These are phyloP conservation scores for Campylorhamphus procurvoides DNA, from an alignment of 2,113 vertebrate genomes.

Conservation along the genomic window DNA sequence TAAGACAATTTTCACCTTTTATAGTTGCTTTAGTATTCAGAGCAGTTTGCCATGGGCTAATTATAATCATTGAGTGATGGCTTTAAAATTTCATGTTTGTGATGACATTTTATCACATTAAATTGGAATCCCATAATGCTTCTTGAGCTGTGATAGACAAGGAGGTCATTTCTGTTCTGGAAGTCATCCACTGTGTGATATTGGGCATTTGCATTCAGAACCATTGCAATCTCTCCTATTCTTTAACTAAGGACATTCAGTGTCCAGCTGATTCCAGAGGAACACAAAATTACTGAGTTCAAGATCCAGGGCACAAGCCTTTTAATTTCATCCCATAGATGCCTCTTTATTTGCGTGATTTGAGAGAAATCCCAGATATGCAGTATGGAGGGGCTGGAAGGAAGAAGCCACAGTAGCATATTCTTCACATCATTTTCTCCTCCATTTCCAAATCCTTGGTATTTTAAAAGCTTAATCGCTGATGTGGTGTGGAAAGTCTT, in stretches of 20 bases:
- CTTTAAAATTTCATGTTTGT: constrained; percentile 33
- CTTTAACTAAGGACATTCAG: neutral
- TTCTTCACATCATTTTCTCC: neutral
- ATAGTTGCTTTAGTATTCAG: constrained; percentile 23
- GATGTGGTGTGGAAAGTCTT: neutral
- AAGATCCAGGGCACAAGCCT: neutral
- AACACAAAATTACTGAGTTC: neutral
- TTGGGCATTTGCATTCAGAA: neutral
- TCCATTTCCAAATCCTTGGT: neutral
- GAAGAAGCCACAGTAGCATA: neutral
- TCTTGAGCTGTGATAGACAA: neutral
- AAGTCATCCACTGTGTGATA: neutral
- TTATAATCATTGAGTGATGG: constrained; percentile 35
- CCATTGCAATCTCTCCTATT: neutral
- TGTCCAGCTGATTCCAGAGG: neutral
- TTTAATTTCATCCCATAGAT: neutral
- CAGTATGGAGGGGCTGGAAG: neutral
- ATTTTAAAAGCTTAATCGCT: neutral
- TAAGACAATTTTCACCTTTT: constrained; percentile 50
- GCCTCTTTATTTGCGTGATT: neutral
- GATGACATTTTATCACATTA: constrained; percentile 38
- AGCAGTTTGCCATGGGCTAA: neutral
- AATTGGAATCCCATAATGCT: neutral
- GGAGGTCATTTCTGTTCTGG: neutral
- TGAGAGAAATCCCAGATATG: neutral